Conservation (phyloP, 2,113 vertebrate genomes). For the Hemiscyllium ocellatum region DNA sequence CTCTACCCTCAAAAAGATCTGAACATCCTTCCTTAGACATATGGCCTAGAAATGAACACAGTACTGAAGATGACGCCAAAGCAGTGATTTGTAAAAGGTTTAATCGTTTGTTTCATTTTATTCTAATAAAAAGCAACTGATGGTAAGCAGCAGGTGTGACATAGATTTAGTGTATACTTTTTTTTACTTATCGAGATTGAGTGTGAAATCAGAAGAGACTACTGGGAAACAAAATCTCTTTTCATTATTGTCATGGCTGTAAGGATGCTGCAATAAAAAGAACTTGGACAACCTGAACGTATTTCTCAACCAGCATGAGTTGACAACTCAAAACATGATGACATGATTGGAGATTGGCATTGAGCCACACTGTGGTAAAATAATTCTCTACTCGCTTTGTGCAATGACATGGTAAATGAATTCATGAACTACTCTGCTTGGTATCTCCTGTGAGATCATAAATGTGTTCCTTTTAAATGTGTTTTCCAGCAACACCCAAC, state of each 20-base stretch:
- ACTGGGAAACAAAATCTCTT: background rate
- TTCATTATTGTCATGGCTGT: background rate
- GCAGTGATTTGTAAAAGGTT: background rate
- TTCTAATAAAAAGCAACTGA: background rate
- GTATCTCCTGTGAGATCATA: background rate
- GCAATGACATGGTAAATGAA: conserved; percentile 33
- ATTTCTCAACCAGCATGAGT: background rate
- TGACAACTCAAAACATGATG: background rate
- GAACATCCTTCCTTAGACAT: background rate
- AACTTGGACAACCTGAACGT: background rate
- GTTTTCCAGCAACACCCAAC: background rate
- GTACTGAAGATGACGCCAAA: background rate
- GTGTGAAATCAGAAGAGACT: background rate
- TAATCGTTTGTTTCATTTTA: background rate
- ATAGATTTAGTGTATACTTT: background rate
- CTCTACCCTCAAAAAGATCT: background rate
- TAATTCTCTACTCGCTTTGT: conserved; percentile 17
- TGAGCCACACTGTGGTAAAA: background rate
- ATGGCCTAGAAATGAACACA: background rate
- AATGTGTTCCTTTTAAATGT: conserved; percentile 8
- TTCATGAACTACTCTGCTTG: conserved; percentile 24
- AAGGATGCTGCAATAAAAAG: background rate
- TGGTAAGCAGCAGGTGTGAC: background rate
- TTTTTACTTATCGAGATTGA: background rate
- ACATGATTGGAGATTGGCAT: conserved; percentile 21